These are phyloP conservation scores for Euura saliciscinereae DNA, from an alignment of 1,140 invertebrate species.

Conservation along the genomic window DNA sequence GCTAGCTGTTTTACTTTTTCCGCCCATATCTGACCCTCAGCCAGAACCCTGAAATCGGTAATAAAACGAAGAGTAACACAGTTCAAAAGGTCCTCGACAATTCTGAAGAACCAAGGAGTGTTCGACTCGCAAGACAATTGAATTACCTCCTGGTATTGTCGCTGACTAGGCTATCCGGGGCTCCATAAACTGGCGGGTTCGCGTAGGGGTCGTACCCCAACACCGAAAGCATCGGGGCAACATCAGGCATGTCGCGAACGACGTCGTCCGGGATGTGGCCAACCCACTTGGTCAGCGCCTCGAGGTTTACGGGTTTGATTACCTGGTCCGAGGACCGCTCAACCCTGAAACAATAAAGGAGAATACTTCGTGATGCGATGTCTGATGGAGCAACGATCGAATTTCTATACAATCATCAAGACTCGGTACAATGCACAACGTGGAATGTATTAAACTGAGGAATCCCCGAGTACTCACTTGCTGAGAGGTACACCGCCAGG, in stretches of 20 bases:
- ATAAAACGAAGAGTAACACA: slow-evolving; percentile 8
- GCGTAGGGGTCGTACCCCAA: slow-evolving; percentile 94
- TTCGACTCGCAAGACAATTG: too few relatives aligned
- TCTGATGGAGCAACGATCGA: background rate
- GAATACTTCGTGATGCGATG: slow-evolving; percentile 14
- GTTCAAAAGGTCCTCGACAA: too few relatives aligned
- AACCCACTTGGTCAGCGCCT: slow-evolving; percentile 97
- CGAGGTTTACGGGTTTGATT: slow-evolving; percentile 96
- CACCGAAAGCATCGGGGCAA: slow-evolving; percentile 90
- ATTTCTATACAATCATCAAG: too few relatives aligned
- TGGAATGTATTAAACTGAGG: background rate
- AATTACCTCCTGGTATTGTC: slow-evolving; percentile 72
- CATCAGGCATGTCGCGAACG: slow-evolving; percentile 84
- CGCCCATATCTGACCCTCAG: slow-evolving; percentile 50
- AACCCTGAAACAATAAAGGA: slow-evolving; percentile 71
- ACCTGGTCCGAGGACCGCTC: slow-evolving; percentile 99
- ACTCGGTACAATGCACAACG: too few relatives aligned
- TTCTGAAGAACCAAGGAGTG: too few relatives aligned
- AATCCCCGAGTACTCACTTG: slow-evolving; percentile 72
- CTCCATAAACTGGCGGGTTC: slow-evolving; percentile 92
- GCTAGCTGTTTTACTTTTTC: slow-evolving; percentile 48
- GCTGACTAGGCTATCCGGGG: slow-evolving; percentile 82
- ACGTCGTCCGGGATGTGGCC: slow-evolving; percentile 91
- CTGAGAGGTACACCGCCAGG: slow-evolving; percentile 90
- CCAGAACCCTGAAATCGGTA: slow-evolving; percentile 45